A percentile compares a stretch with the other conserved stretches of the same genome.
Conservation (phyloP, 1,140 invertebrate species). For the Temnothorax curvispinosus region DNA sequence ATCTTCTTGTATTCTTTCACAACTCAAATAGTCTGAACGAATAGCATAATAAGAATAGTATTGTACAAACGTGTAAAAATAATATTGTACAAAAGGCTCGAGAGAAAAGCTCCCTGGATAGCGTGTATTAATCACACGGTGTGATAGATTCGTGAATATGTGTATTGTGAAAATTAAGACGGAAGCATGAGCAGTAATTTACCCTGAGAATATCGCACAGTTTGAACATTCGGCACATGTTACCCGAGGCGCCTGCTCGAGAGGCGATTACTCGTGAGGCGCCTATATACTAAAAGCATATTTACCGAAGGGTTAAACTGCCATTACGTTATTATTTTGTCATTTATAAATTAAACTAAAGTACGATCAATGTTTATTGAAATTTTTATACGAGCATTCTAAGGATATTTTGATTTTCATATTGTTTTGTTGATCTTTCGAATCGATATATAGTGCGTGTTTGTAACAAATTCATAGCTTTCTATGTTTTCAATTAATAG, state of each 20-base stretch:
- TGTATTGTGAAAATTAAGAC: constrained; percentile 7
- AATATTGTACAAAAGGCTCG: neutral
- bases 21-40: neutral
- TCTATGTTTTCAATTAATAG: constrained; percentile 72
- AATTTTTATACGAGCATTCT: neutral
- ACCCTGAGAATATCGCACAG: neutral
- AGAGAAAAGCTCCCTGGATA: neutral
- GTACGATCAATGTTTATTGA: neutral
- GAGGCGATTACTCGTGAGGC: neutral
- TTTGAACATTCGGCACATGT: constrained; percentile 4
- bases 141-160: neutral
- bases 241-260: neutral
- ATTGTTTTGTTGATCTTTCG: neutral
- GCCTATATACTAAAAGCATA: neutral
- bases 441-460: neutral
- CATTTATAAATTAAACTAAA: neutral
- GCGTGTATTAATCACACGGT: neutral
- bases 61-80: neutral
- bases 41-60: neutral
- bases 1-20: neutral
- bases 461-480: neutral
- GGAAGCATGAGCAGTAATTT: neutral
- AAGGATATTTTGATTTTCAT: neutral
- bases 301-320: neutral
- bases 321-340: neutral